Evolutionary conservation across 2,888 invertebrate species (phyloP).

Genomic region (Andrena camellia): DNA sequence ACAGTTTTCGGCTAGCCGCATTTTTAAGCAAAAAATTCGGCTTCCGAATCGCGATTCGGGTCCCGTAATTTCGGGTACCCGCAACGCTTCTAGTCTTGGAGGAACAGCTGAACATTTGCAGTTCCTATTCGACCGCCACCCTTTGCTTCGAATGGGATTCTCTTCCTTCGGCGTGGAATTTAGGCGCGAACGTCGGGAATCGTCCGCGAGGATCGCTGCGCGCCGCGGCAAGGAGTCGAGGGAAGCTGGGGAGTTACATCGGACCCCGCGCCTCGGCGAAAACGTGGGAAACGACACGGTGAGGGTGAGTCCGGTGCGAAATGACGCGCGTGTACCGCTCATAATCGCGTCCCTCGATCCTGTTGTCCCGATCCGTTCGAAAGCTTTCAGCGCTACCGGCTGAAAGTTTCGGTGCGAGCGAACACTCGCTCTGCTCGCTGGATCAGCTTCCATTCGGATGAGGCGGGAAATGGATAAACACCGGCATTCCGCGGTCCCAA

Average conservation of each 20-base stretch:
- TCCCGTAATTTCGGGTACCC: too few species aligned
- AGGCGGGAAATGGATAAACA: constrained; percentile 2
- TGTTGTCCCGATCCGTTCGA: constrained; percentile 39
- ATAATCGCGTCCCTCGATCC: constrained; percentile 41
- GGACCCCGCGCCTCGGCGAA: constrained; percentile 1
- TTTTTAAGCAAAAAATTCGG: too few species aligned
- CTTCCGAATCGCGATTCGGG: too few species aligned
- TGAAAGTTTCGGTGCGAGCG: constrained; percentile 5
- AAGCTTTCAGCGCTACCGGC: constrained; percentile 21
- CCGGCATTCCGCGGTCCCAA: too few species aligned
- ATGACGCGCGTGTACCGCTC: constrained; percentile 20
- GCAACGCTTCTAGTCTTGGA: too few species aligned
- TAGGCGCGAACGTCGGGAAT: constrained; percentile 4
- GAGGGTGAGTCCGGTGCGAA: constrained; percentile 3
- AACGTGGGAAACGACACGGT: constrained; percentile 34
- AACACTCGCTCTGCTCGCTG: not conserved
- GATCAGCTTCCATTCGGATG: not conserved
- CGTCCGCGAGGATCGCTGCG: too few species aligned
- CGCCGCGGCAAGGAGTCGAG: constrained; percentile 15
- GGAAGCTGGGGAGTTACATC: constrained; percentile 32
- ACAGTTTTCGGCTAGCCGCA: too few species aligned
- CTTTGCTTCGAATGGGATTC: not conserved
- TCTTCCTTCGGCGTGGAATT: not conserved
- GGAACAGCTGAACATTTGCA: not conserved
- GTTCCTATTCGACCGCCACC: not conserved